Conservation (phyloP, 1,140 invertebrate genomes). For the Spodoptera litura region DNA sequence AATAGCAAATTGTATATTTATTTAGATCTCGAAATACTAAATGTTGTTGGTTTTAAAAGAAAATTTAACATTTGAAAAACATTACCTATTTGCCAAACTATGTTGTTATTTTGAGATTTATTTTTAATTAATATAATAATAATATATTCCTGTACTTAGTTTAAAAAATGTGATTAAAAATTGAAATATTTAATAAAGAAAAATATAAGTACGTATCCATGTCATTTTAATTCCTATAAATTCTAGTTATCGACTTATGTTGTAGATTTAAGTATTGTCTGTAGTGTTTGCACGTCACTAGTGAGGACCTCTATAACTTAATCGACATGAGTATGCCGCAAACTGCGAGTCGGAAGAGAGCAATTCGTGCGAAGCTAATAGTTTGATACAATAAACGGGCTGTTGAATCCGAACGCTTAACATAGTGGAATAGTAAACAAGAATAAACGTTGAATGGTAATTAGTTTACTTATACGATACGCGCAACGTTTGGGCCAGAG, state of each 20-base stretch:
- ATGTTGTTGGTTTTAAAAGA: conserved; percentile 58
- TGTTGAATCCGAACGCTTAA: background rate
- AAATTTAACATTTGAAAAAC: conserved; percentile 50
- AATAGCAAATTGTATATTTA: conserved; percentile 68
- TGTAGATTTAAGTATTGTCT: too few species aligned
- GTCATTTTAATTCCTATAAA: background rate
- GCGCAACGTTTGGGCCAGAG: too few species aligned
- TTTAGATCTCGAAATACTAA: conserved; percentile 64
- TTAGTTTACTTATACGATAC: background rate
- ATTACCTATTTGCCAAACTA: conserved; percentile 73
- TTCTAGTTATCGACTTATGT: too few species aligned
- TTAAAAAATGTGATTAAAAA: conserved; percentile 48
- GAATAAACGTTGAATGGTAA: too few species aligned
- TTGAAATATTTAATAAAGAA: conserved; percentile 44
- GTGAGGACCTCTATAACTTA: background rate
- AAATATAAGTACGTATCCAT: conserved; percentile 3
- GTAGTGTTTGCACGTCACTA: background rate
- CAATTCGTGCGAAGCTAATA: conserved; percentile 20
- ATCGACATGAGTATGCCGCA: background rate
- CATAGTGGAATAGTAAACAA: background rate
- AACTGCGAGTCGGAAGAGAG: background rate
- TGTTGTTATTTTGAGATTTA: conserved; percentile 81
- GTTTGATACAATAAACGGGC: conserved; percentile 1
- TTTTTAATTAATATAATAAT: conserved; percentile 66
- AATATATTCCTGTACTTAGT: conserved; percentile 72